A percentile compares a stretch with the other conserved stretches of the same genome.
phyloP scores from a whole-genome alignment of 2,888 invertebrate genomes.

The Theristus sp. region DNA sequence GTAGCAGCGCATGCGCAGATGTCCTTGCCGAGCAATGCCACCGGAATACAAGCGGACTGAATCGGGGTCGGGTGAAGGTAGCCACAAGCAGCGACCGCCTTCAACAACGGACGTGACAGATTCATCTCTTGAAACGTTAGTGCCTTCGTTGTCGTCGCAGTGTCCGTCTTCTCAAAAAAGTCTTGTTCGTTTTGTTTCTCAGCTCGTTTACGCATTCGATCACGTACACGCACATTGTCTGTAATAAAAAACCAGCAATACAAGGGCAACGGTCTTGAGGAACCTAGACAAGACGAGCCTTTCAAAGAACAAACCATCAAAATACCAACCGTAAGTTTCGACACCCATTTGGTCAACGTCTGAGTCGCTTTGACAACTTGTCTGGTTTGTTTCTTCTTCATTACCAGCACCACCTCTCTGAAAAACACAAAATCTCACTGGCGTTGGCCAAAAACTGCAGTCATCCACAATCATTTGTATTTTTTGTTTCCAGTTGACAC shows the following conservation, averaged over 20 bases:
- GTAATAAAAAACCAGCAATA: no score
- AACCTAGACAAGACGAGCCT: no score
- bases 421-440: no score
- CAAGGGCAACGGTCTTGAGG: no score
- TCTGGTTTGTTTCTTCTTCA: no score
- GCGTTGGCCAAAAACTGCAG: no score
- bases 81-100: constrained; percentile 67
- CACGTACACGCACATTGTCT: no score
- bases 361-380: neutral
- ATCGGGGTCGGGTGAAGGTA: constrained; percentile 90
- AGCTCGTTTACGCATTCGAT: no score
- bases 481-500: neutral
- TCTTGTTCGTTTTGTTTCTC: neutral
- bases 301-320: no score
- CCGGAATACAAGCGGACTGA: constrained; percentile 80
- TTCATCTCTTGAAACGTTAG: constrained; percentile 64
- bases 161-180: neutral
- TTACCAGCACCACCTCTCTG: no score
- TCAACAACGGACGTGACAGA: constrained; percentile 72
- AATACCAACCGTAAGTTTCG: no score
- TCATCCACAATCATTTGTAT: no score
- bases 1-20: constrained; percentile 97
- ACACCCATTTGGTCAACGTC: neutral
- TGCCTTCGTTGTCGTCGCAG: constrained; percentile 7
- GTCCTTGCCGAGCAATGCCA: constrained; percentile 75